phyloP scores from a whole-genome alignment of 2,797 vertebrate genomes.

The Novumbra hubbsi region DNA sequence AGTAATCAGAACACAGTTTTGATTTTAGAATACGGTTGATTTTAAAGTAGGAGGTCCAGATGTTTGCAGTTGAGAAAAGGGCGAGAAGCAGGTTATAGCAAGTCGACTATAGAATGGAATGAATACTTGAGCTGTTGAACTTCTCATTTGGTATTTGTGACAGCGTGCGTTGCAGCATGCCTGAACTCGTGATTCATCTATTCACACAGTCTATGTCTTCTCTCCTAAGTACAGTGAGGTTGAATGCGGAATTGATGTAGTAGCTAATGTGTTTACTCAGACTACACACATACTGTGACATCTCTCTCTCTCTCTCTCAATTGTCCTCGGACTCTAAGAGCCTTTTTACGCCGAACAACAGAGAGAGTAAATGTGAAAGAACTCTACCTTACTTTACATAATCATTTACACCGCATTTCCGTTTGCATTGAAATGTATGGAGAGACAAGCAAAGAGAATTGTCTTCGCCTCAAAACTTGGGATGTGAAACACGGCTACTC shows the following conservation, averaged over 20 bases:
- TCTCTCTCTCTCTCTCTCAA: neutral
- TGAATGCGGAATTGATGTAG: neutral
- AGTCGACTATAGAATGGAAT: neutral
- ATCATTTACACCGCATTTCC: too few species aligned
- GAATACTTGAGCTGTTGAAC: neutral
- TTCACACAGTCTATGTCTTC: neutral
- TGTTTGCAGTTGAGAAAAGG: neutral
- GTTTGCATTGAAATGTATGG: too few species aligned
- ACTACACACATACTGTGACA: neutral
- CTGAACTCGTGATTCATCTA: neutral
- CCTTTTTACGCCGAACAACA: constrained; percentile 22
- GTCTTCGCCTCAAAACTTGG: too few species aligned
- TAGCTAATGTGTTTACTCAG: neutral
- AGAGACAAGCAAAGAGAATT: too few species aligned
- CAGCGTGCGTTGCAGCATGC: neutral
- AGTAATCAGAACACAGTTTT: neutral
- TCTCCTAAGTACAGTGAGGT: neutral
- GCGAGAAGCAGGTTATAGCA: neutral
- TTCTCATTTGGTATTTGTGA: neutral
- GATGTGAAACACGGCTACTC: too few species aligned
- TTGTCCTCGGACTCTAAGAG: neutral
- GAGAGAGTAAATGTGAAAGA: neutral
- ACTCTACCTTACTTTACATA: too few species aligned
- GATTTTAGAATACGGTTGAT: neutral
- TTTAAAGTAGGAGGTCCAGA: neutral